Evolutionary conservation across 2,113 vertebrate genomes (phyloP).

Genomic region (Circaetus cinerascens): DNA sequence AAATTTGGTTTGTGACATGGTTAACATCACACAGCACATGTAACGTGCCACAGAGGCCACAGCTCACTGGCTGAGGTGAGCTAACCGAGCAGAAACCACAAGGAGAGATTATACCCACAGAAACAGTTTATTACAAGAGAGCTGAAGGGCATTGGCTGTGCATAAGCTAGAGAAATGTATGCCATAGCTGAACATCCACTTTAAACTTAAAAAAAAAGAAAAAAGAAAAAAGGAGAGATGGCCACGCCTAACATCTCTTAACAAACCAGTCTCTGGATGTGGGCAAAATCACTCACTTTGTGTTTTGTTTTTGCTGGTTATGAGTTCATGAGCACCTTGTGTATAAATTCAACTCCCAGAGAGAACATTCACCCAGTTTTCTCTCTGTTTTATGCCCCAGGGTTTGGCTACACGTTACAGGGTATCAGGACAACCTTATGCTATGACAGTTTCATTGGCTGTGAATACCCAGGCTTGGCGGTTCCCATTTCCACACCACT

Average conservation of each 20-base stretch:
- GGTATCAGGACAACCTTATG: not conserved
- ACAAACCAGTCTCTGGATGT: not conserved
- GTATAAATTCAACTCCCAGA: not conserved
- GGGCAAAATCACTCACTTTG: not conserved
- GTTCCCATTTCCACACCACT: not conserved
- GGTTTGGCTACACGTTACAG: not conserved
- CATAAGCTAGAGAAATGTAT: slow-evolving; percentile 20
- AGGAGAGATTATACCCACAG: slow-evolving; percentile 18
- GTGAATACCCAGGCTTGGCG: not conserved
- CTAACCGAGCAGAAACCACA: slow-evolving; percentile 15
- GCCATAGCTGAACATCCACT: not conserved
- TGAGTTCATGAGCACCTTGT: not conserved
- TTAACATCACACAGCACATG: slow-evolving; percentile 28
- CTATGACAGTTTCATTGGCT: not conserved
- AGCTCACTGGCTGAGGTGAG: slow-evolving; percentile 6
- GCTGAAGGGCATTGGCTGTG: slow-evolving; percentile 2
- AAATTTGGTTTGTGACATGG: slow-evolving; percentile 1
- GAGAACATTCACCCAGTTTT: not conserved
- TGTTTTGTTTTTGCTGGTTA: not conserved
- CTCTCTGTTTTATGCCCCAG: not conserved
- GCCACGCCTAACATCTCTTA: not conserved
- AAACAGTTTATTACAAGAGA: slow-evolving; percentile 21
- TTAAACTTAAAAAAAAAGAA: not conserved
- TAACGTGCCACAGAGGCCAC: slow-evolving; percentile 35
- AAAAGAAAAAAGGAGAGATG: not conserved